Percentiles rank a stretch among this genome's conserved stretches.
phyloP scores from a whole-genome alignment of 37 sponge, comb jelly and placozoan genomes.

The Mnemiopsis leidyi region DNA sequence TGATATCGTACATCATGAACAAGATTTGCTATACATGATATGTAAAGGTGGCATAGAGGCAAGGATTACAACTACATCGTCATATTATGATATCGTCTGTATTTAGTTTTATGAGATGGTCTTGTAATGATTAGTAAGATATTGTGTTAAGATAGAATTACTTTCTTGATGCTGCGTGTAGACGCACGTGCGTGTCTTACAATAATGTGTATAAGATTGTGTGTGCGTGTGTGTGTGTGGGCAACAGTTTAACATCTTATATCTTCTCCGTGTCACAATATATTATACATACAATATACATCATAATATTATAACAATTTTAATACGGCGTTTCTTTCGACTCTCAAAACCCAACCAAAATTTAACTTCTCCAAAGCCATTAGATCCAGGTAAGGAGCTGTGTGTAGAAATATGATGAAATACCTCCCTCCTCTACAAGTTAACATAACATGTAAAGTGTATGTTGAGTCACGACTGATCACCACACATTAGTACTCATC shows the following conservation, averaged over 20 bases:
- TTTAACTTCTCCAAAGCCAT: no score
- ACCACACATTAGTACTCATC: no score
- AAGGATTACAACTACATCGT: neutral
- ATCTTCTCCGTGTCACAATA: neutral
- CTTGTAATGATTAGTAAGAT: no score
- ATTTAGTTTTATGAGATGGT: neutral
- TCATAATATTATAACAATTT: conserved; percentile 60
- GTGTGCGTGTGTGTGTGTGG: neutral
- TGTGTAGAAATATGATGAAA: no score
- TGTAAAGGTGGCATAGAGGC: neutral
- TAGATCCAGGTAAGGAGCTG: no score
- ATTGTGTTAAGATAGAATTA: neutral
- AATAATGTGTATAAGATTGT: neutral
- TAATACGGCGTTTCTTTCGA: neutral
- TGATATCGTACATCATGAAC: neutral
- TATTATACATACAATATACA: neutral
- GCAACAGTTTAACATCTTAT: neutral
- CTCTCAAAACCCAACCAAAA: no score
- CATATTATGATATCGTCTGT: neutral
- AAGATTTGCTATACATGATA: neutral
- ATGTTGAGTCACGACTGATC: no score
- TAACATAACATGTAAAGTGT: no score
- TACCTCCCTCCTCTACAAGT: no score
- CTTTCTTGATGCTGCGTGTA: neutral
- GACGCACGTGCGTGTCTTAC: neutral